phyloP scores from a whole-genome alignment of 2,113 vertebrate species.

The Promerops cafer region DNA sequence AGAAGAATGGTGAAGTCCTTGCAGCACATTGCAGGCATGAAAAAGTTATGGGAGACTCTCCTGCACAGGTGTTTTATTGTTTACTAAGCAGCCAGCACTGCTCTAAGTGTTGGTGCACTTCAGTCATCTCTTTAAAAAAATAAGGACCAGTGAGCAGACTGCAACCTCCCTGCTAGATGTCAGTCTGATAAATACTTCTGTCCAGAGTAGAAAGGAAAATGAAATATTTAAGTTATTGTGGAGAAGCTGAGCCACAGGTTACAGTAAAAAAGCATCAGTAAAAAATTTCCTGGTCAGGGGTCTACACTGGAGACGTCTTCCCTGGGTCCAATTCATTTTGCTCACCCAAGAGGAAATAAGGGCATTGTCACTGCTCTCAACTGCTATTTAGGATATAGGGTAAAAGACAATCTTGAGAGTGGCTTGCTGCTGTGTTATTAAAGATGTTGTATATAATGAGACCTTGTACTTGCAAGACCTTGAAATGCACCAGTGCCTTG shows the following conservation, averaged over 20 bases:
- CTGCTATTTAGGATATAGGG: conserved; percentile 1
- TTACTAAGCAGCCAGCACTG: not conserved
- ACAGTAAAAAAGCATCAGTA: not conserved
- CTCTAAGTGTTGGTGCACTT: not conserved
- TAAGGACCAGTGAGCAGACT: not conserved
- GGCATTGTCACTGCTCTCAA: not conserved
- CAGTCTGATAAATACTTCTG: not conserved
- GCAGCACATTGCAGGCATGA: not conserved
- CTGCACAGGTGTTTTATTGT: not conserved
- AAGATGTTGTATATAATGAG: conserved; percentile 53
- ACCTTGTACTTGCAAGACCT: conserved; percentile 57
- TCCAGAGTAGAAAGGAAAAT: not conserved
- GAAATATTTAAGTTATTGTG: not conserved
- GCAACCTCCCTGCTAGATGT: not conserved
- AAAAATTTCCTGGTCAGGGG: not conserved
- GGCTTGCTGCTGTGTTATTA: conserved; percentile 23
- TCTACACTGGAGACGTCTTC: not conserved
- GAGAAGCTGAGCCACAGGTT: not conserved
- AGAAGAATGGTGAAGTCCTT: not conserved
- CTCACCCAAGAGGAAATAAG: not conserved
- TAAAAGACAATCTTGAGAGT: conserved; percentile 54
- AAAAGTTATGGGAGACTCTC: not conserved
- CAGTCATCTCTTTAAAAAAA: not conserved
- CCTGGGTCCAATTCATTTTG: not conserved
- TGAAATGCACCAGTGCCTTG: conserved; percentile 31